Conservation (phyloP, 2,113 vertebrate genomes). For the Sinocyclocheilus rhinocerous region DNA sequence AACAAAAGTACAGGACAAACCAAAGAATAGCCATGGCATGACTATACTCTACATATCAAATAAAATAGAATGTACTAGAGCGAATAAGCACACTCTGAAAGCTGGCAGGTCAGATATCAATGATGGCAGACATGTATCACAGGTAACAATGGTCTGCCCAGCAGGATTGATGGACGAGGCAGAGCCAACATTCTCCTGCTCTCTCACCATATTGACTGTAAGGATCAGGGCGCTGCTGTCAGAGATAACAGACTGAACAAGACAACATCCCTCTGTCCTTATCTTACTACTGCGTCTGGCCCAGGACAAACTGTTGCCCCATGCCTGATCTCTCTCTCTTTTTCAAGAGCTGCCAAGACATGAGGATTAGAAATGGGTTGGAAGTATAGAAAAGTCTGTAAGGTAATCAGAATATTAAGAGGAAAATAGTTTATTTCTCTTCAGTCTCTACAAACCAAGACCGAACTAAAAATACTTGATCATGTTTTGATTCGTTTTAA, state of each 20-base stretch:
- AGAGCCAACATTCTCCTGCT: constrained; percentile 48
- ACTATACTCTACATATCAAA: background rate
- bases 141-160: constrained; percentile 51
- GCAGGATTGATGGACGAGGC: constrained; percentile 49
- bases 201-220: constrained; percentile 49
- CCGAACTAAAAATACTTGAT: background rate
- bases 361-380: background rate
- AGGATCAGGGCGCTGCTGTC: constrained; percentile 56
- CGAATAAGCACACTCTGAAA: background rate
- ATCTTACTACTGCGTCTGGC: constrained; percentile 24
- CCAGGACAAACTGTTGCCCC: constrained; percentile 6
- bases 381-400: background rate
- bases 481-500: background rate
- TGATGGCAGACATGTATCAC: constrained; percentile 14
- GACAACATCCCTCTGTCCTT: constrained; percentile 45
- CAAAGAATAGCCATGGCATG: background rate
- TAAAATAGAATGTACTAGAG: background rate
- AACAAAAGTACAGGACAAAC: background rate
- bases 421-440: background rate
- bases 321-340: background rate
- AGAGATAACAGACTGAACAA: constrained; percentile 49
- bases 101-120: background rate
- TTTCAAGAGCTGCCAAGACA: background rate
- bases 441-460: background rate
- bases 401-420: background rate